Base-by-base conservation (phyloP, 2,797 vertebrate species). In the Meda fulgida region DNA sequence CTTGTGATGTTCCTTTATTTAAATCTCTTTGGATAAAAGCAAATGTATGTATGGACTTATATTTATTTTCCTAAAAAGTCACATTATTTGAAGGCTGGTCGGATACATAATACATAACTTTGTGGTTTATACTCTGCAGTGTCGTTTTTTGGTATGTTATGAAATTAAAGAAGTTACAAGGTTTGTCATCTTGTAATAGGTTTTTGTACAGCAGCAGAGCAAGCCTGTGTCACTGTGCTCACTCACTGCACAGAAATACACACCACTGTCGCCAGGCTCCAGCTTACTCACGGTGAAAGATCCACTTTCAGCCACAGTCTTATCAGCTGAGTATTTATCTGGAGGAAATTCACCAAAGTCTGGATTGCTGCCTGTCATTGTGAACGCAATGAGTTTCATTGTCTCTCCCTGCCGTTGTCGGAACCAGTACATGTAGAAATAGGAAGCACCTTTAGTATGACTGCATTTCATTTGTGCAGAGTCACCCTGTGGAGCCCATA, bases 231-330 rank as follows among this genome's bases (percentile, higher is more conserved):
- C 55, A 66, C 88, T 87, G 86, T 89, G 88, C 48, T 69, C 11
- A 65, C 83, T 89, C 58, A 79, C 88, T 67, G 86, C 86, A 81
- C 92, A 93, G 85, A 91, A 89, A 87, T 92, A 92, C 85, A 90
- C 2, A 36, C 86, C 90, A 13, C 77, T 51, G 51, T 91, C 90
- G 21, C 29, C n/a, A 5, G 86, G 11, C 73, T 18, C 29, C 70
- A 91, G 3, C 4, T 88, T 75, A 16, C 89, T 88, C 36, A 88
- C 79, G 5, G 46, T 87, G 3, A 91, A 84, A 5, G 88, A 87
- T 29, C 92, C 89, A 1, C 3, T 7, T 0, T 72, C 3, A 84
- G 29, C 1, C 0, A 73, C 16, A 8, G 69, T 43, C 29, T 91
- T 93, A 2, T 4, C 73, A 6, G 36, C 14, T 7, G 86, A 53